Percentiles rank a stretch among this genome's conserved stretches.
Evolutionary conservation across 1,140 invertebrate genomes (phyloP).

Genomic region (Pseudomyrmex flavicornis): DNA sequence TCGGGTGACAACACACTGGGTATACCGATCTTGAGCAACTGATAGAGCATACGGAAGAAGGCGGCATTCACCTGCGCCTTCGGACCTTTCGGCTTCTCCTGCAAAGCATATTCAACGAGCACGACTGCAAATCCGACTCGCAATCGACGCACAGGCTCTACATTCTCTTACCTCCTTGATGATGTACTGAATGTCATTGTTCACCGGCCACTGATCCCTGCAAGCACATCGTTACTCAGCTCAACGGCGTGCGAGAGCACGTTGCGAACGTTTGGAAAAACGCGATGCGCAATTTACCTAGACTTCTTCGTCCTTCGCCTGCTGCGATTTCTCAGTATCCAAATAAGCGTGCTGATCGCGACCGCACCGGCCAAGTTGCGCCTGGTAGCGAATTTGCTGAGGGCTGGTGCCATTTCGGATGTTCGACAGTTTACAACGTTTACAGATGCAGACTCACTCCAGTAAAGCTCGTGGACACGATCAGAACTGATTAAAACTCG

Average conservation of each 20-base stretch:
- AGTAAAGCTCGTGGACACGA: too few species aligned
- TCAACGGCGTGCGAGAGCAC: neutral
- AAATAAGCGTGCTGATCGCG: conserved; percentile 85
- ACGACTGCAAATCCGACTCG: neutral
- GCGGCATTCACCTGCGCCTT: conserved; percentile 94
- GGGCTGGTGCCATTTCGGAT: conserved; percentile 86
- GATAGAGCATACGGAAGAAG: conserved; percentile 92
- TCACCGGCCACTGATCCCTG: conserved; percentile 78
- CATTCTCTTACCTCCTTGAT: conserved; percentile 87
- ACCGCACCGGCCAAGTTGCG: conserved; percentile 86
- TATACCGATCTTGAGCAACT: conserved; percentile 93
- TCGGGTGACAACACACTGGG: conserved; percentile 92
- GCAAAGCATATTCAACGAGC: conserved; percentile 21
- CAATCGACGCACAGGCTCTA: neutral
- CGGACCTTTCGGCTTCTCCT: conserved; percentile 88
- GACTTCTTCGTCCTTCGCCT: conserved; percentile 79
- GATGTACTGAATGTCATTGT: conserved; percentile 90
- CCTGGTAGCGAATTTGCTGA: conserved; percentile 87
- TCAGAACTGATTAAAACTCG: too few species aligned
- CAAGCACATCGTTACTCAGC: conserved; percentile 32
- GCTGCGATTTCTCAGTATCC: conserved; percentile 85
- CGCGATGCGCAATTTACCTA: conserved; percentile 70
- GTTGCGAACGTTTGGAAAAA: neutral
- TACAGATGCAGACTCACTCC: too few species aligned
- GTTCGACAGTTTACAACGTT: neutral